Conservation (phyloP, 2,888 invertebrate genomes). For the Seira sanloemensis region DNA sequence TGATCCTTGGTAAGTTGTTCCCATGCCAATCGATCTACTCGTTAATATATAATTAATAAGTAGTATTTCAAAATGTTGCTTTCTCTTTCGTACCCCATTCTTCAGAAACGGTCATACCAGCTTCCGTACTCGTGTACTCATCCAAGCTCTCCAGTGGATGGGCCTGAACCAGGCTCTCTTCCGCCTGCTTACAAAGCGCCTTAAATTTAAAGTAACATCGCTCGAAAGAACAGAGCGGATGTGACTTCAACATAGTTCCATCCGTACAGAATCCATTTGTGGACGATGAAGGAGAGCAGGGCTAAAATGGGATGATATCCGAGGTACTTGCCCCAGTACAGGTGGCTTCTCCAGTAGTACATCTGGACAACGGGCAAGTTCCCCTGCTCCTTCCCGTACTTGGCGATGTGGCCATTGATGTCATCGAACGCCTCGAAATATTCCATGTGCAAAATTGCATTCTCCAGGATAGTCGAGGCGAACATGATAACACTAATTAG, state of each 20-base stretch:
- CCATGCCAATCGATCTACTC: slow-evolving; percentile 42
- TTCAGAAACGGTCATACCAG: no score
- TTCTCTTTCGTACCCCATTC: no score
- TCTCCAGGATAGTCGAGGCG: slow-evolving; percentile 53
- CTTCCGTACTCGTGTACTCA: neutral
- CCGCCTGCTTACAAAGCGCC: slow-evolving; percentile 18
- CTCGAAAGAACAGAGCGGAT: slow-evolving; percentile 58
- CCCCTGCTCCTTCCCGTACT: neutral
- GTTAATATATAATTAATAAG: neutral
- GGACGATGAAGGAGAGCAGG: slow-evolving; percentile 43
- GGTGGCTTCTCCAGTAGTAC: slow-evolving; percentile 50
- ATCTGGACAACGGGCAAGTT: slow-evolving; percentile 25
- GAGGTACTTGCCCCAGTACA: slow-evolving; percentile 37
- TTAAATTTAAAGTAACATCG: slow-evolving; percentile 62
- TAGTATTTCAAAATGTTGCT: neutral
- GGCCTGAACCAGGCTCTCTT: neutral
- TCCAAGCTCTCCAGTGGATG: neutral
- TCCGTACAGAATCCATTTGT: slow-evolving; percentile 58
- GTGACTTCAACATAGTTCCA: slow-evolving; percentile 61
- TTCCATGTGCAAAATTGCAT: slow-evolving; percentile 53
- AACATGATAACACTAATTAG: slow-evolving; percentile 30
- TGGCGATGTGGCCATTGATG: slow-evolving; percentile 26
- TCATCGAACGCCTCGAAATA: slow-evolving; percentile 40
- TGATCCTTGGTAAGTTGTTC: slow-evolving; percentile 46
- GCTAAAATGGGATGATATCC: slow-evolving; percentile 47